Conservation (phyloP, 2,113 vertebrate genomes). For the Notechis scutatus region DNA sequence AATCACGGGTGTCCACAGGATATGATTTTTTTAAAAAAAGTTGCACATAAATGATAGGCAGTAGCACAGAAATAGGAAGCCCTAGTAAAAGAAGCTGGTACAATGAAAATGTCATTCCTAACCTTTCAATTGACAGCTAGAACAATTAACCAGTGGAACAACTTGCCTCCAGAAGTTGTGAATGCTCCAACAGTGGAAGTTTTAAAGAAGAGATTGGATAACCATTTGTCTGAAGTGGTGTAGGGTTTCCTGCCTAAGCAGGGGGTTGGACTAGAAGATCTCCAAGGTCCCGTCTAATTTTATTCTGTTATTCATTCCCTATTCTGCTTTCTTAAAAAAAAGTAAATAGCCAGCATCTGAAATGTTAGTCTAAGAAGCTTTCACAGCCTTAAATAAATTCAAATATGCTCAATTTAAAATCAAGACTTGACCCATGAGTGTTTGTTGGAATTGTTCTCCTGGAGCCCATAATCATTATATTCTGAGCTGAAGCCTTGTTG, state of each 20-base stretch:
- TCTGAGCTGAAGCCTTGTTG: background rate
- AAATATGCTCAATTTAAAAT: background rate
- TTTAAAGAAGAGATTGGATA: too few species aligned
- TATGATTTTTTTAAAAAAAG: background rate
- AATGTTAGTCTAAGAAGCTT: background rate
- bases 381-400: background rate
- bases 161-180: too few species aligned
- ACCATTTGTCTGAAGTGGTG: too few species aligned
- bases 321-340: background rate
- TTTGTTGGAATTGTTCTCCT: background rate
- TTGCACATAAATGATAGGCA: background rate
- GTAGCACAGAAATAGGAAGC: background rate
- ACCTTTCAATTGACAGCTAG: background rate
- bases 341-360: background rate
- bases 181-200: too few species aligned
- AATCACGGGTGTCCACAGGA: background rate
- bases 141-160: too few species aligned
- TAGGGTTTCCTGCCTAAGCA: too few species aligned
- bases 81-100: background rate
- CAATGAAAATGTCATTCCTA: background rate
- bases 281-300: too few species aligned
- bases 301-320: background rate
- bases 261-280: too few species aligned
- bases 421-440: background rate
- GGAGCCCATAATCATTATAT: background rate